A percentile compares a stretch with the other conserved stretches of the same genome.
phyloP scores from a whole-genome alignment of 2,797 vertebrate genomes.

The Oreochromis grahami region DNA sequence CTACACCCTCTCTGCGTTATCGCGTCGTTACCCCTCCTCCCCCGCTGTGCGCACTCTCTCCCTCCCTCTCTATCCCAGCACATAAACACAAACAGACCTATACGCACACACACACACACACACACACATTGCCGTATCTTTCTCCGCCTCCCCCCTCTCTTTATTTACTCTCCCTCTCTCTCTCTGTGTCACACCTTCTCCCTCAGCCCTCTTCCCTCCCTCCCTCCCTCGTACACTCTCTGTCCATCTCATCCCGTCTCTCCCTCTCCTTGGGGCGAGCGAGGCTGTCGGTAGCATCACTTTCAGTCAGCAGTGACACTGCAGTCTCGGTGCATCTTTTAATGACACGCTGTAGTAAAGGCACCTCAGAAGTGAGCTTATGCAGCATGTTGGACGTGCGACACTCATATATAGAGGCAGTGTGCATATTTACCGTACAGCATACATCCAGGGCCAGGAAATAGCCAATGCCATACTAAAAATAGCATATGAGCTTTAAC shows the following conservation, averaged over 20 bases:
- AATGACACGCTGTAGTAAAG: constrained; percentile 48
- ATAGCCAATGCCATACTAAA: not conserved
- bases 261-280: constrained; percentile 33
- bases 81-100: not conserved
- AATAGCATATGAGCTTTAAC: not conserved
- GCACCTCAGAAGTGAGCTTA: constrained; percentile 14
- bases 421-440: not conserved
- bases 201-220: not conserved
- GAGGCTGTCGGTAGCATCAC: constrained; percentile 67
- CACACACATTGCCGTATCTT: not conserved
- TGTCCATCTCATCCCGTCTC: constrained; percentile 8
- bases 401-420: not conserved
- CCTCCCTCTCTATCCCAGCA: not conserved
- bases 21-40: constrained; percentile 36
- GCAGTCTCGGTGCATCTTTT: constrained; percentile 74
- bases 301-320: constrained; percentile 78
- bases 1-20: constrained; percentile 53
- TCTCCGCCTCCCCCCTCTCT: constrained; percentile 17
- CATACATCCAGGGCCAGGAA: not conserved
- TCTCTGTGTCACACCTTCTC: constrained; percentile 11
- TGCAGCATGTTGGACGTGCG: constrained; percentile 3
- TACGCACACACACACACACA: not conserved
- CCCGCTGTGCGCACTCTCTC: constrained; percentile 19
- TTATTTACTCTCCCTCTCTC: constrained; percentile 2
- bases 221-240: not conserved